phyloP scores from a whole-genome alignment of 2,888 invertebrate species.

The Pseudococcus viburni region DNA sequence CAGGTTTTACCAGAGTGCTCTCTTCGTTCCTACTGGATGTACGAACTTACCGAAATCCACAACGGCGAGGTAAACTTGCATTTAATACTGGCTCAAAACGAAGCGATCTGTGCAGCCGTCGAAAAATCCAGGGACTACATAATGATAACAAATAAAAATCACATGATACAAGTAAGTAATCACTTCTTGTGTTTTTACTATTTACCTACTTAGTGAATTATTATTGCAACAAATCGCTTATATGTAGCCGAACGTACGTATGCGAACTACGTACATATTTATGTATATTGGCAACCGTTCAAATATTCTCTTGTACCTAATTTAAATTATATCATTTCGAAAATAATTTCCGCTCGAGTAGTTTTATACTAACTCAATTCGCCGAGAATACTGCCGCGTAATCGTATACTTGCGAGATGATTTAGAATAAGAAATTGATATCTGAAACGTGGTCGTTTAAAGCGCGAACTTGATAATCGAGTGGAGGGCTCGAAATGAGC shows the following conservation, averaged over 20 bases:
- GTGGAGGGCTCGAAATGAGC: neutral
- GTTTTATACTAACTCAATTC: neutral
- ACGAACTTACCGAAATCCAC: conserved; percentile 84
- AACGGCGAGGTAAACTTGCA: conserved; percentile 83
- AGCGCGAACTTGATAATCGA: neutral
- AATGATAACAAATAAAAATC: conserved; percentile 88
- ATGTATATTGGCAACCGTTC: neutral
- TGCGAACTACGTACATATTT: neutral
- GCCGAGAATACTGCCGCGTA: neutral
- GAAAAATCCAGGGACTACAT: conserved; percentile 90
- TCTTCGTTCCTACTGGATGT: conserved; percentile 72
- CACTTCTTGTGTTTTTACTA: neutral
- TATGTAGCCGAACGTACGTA: neutral
- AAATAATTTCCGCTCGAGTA: neutral
- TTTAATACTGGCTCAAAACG: conserved; percentile 83
- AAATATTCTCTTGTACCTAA: neutral
- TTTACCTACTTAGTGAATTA: neutral
- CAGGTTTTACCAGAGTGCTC: conserved; percentile 60
- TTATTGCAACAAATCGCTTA: neutral
- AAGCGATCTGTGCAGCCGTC: conserved; percentile 87
- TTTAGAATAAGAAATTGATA: neutral
- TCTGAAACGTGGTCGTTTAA: neutral
- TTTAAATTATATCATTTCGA: conserved; percentile 1
- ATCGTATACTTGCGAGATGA: neutral
- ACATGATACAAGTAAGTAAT: conserved; percentile 80